Conservation (phyloP, 2,113 vertebrate genomes). For the Myotis davidii region DNA sequence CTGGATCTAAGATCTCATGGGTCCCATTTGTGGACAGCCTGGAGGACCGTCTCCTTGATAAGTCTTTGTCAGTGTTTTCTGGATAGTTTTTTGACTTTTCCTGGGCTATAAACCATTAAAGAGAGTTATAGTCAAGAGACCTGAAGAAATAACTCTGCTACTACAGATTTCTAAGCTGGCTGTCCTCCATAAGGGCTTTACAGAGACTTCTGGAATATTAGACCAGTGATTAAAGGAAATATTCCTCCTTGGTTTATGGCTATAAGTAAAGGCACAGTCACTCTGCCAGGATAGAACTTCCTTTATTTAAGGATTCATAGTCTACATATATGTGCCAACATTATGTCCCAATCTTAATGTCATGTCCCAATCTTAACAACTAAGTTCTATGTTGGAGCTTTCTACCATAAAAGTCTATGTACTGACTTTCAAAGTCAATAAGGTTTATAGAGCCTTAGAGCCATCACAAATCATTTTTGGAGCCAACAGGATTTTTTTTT, state of each 20-base stretch:
- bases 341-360: background rate
- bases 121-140: constrained; percentile 55
- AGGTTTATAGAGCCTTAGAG: constrained; percentile 40
- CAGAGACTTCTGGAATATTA: background rate
- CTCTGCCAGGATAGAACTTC: constrained; percentile 39
- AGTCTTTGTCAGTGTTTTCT: constrained; percentile 83
- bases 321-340: background rate
- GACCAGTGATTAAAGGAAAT: constrained; percentile 15
- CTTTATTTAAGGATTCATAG: background rate
- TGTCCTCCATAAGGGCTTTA: background rate
- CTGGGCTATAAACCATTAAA: constrained; percentile 83
- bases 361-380: constrained; percentile 14
- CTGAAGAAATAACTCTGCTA: constrained; percentile 49
- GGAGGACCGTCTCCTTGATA: constrained; percentile 84
- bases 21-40: constrained; percentile 82
- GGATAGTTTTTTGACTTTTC: constrained; percentile 84
- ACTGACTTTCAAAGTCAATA: constrained; percentile 52
- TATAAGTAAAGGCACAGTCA: constrained; percentile 38
- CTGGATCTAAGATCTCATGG: constrained; percentile 81
- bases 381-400: constrained; percentile 41
- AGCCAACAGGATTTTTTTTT: background rate
- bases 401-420: constrained; percentile 2
- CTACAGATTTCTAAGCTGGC: background rate
- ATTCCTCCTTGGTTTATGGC: constrained; percentile 14
- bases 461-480: constrained; percentile 35